Base-by-base conservation (phyloP, 2,113 vertebrate species). In the Albula goreensis region DNA sequence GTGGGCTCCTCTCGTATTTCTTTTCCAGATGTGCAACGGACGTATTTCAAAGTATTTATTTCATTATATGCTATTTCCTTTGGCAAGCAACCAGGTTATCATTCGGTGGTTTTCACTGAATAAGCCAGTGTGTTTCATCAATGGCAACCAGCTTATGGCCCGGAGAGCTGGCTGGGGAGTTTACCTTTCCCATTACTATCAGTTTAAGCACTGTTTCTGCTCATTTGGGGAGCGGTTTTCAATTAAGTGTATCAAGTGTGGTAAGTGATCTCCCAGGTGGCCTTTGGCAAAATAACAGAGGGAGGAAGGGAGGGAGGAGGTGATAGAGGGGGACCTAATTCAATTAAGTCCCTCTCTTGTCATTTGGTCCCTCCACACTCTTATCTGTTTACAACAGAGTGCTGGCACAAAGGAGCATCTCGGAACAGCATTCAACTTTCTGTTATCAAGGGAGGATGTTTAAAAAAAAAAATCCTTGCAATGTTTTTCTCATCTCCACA, bases 221-320 rank as follows among this genome's bases (percentile, higher is more conserved):
- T 74, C n/a, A 74, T 74, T 74, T n/a, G 70, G n/a, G 25, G n/a
- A 74, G 70, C 70, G 2, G 70, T 25, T 74, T 70, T 70, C 63
- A 70, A 70, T 70, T 74, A 74, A 74, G 70, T 74, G 70, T 74
- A 74, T 74, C 70, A 74, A 74, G 70, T 74, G 70, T 74, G 70
- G n/a, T 74, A 74, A 74, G 22, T 74, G 70, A 74, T 10, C 70
- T 31, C 70, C n/a, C 70, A 25, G 70, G 70, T 74, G 70, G 70
- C 70, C 70, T 74, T 74, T 74, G 70, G 70, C 70, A 31, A 74
- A 74, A 74, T 74, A 74, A 31, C 70, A 74, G 22, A 74, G 70
- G 5, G 60, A 22, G 22, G 17, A 41, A 41, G 31, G 31, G 31
- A 41, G 31, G 31, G 31, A 41, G 31, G 31, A 41, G 31, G 31